Conservation (phyloP, 2,113 vertebrate genomes). For the Bubo scandiacus region DNA sequence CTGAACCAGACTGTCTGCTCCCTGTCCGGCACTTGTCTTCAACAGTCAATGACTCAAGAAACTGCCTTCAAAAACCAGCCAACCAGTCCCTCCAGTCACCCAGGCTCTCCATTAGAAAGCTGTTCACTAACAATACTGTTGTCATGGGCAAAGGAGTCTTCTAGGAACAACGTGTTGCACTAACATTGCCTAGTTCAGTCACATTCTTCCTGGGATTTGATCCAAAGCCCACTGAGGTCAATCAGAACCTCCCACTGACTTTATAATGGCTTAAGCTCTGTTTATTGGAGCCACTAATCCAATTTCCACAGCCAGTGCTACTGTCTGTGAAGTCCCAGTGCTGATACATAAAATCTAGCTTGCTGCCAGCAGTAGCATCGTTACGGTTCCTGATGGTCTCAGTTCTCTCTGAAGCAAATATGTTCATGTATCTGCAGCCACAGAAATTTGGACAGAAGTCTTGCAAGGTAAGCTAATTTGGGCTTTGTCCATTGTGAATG, state of each 20-base stretch:
- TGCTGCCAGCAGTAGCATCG: neutral
- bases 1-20: neutral
- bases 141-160: neutral
- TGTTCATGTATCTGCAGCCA: neutral
- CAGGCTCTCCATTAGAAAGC: neutral
- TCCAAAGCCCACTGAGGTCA: neutral
- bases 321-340: neutral
- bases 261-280: neutral
- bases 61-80: neutral
- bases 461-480: neutral
- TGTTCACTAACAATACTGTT: neutral
- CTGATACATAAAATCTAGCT: neutral
- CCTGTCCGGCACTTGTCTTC: neutral
- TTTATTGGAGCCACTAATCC: constrained; percentile 1
- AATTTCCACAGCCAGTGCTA: neutral
- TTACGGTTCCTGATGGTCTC: neutral
- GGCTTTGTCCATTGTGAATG: neutral
- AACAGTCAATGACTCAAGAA: neutral
- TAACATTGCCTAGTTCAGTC: neutral
- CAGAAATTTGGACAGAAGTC: neutral
- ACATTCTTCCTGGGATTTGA: neutral
- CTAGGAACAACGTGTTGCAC: neutral
- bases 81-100: neutral
- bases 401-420: neutral
- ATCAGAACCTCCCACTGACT: constrained; percentile 23